Conservation (phyloP, 1,140 invertebrate genomes). For the Bombus polaris region DNA sequence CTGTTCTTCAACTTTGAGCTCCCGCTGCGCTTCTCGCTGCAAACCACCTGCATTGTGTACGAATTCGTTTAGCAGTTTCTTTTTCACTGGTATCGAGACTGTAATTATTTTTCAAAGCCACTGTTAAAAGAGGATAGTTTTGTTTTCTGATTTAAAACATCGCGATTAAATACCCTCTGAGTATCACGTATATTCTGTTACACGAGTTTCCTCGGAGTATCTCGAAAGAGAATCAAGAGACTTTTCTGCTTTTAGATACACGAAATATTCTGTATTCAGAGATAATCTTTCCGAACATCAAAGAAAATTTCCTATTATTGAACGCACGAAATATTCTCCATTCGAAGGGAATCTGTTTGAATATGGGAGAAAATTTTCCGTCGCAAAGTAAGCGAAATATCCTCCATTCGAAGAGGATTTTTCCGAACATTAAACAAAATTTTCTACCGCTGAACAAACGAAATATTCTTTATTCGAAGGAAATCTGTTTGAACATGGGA, state of each 20-base stretch:
- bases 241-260: no score
- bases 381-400: fast-evolving
- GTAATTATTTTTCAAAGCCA: background rate
- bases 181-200: background rate
- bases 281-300: no score
- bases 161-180: no score
- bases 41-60: background rate
- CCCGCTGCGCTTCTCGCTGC: background rate
- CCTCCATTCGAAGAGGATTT: fast-evolving
- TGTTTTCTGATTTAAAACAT: background rate
- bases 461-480: no score
- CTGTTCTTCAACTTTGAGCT: background rate
- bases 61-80: background rate
- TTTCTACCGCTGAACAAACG: no score
- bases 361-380: no score
- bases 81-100: background rate
- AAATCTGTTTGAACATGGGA: no score
- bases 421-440: no score
- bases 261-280: no score
- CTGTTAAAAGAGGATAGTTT: background rate
- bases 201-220: background rate
- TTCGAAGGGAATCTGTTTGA: no score
- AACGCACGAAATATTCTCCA: fast-evolving
- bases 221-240: no score
- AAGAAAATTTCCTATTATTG: no score